Evolutionary conservation across 2,888 invertebrate species (phyloP).

Genomic region (Agrochola lota): DNA sequence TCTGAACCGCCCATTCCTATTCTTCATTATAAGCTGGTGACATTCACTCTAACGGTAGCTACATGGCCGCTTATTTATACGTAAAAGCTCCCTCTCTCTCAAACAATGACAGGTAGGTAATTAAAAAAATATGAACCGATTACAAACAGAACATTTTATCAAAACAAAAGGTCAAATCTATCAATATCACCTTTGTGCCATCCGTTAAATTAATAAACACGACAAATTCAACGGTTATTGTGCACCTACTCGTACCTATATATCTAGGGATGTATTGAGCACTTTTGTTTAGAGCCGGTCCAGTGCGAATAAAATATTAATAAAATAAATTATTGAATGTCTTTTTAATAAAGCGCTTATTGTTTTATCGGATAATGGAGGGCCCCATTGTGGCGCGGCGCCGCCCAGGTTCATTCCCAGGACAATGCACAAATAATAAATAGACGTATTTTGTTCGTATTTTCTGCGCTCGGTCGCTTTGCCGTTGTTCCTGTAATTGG

Average conservation of each 20-base stretch:
- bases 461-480: slow-evolving; percentile 87
- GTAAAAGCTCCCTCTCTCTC: neutral
- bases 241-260: slow-evolving; percentile 30
- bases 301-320: slow-evolving; percentile 88
- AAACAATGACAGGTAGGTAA: neutral
- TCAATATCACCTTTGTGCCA: slow-evolving; percentile 57
- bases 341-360: slow-evolving; percentile 90
- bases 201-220: slow-evolving; percentile 57
- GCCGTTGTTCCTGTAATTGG: slow-evolving; percentile 87
- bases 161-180: slow-evolving; percentile 58
- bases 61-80: slow-evolving; percentile 1
- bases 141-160: slow-evolving; percentile 44
- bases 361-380: slow-evolving; percentile 89
- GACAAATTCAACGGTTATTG: slow-evolving; percentile 59
- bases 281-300: slow-evolving; percentile 82
- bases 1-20: slow-evolving; percentile 79
- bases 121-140: slow-evolving; percentile 37
- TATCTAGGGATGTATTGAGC: slow-evolving; percentile 76
- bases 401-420: slow-evolving; percentile 83
- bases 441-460: slow-evolving; percentile 88
- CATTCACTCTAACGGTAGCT: slow-evolving; percentile 30
- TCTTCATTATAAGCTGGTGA: slow-evolving; percentile 58
- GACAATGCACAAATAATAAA: slow-evolving; percentile 89
- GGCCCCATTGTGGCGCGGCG: slow-evolving; percentile 80
- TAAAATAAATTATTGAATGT: slow-evolving; percentile 90